Base-by-base conservation (phyloP, 2,888 invertebrate genomes). In the Chorisops tibialis region DNA sequence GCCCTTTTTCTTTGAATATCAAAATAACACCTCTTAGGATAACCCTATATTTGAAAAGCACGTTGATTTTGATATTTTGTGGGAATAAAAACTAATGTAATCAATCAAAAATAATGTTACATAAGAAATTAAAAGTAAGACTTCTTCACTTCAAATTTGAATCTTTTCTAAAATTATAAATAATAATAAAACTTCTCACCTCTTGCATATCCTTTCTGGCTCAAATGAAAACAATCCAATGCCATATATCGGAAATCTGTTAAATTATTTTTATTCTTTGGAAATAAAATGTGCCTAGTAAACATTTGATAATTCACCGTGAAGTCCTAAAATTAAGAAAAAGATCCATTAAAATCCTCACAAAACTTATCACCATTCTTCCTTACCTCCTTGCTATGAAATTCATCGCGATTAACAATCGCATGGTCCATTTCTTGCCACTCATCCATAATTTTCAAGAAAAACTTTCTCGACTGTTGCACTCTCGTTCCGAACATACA, bases 161-260 rank as follows among this genome's bases (percentile, higher is more conserved):
- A n/a, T n/a, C n/a, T n/a, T n/a, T n/a, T n/a, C n/a, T n/a, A n/a
- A n/a, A n/a, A n/a, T n/a, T n/a, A n/a, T n/a, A n/a, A n/a, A n/a
- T n/a, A n/a, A 47, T 47, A 24, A 48, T n/a, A n/a, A n/a, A n/a
- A n/a, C n/a, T n/a, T n/a, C 45, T 59, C 74, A 84, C 85, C 77
- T 74, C 74, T 70, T 2, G 85, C 83, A 65, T 85, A 81, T 14
- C 79, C 79, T 67, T 81, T 83, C 70, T 86, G 85, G 66, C 83
- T 85, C 5, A 84, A 73, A 70, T 87, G 86, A 67, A 86, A 86
- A 70, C 86, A 86, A 70, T 87, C 87, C 38, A 74, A 72, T 0
- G 85, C 81, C 50, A 85, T 72, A 70, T 79, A 83, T 1, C 79
- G 73, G 39, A 77, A 75, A 72, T 86, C 85, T 0, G 78, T 73